Evolutionary conservation across 1,140 invertebrate species (phyloP).

Genomic region (Drosophila mayri): DNA sequence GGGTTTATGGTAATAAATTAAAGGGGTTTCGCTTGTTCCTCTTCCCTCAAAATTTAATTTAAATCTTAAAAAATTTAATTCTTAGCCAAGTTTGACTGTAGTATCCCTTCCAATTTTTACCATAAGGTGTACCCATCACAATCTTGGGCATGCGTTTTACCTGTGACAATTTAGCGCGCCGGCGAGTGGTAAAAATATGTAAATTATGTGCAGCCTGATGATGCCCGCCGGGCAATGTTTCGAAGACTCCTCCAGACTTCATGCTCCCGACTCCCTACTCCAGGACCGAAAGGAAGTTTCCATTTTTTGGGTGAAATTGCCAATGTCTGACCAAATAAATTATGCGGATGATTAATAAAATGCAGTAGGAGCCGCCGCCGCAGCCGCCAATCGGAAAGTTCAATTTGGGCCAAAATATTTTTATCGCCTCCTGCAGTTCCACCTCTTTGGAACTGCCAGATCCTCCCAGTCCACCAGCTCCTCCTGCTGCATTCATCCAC

Average conservation of each 20-base stretch:
- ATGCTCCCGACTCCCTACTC: background rate
- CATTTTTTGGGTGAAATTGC: constrained; percentile 78
- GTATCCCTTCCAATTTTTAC: no score
- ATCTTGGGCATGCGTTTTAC: constrained; percentile 66
- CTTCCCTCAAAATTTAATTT: background rate
- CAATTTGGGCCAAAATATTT: constrained; percentile 82
- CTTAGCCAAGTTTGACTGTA: constrained; percentile 31
- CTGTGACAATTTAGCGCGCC: constrained; percentile 75
- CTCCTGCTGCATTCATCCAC: constrained; percentile 1
- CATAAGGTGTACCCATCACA: constrained; percentile 7
- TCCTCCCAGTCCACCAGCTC: constrained; percentile 1
- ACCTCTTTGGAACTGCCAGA: background rate
- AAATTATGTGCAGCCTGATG: constrained; percentile 59
- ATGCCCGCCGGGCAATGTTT: constrained; percentile 37
- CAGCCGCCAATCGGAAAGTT: constrained; percentile 48
- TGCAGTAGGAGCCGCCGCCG: constrained; percentile 43
- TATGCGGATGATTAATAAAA: constrained; percentile 83
- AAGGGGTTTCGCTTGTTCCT: background rate
- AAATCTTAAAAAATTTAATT: no score
- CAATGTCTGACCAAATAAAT: constrained; percentile 79
- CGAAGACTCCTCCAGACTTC: background rate
- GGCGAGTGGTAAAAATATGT: constrained; percentile 70
- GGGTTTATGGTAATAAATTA: background rate
- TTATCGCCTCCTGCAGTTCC: constrained; percentile 59
- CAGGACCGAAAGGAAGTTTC: constrained; percentile 58